Evolutionary conservation across 1,140 invertebrate genomes (phyloP).

Genomic region (Drosophila parabipectinata): DNA sequence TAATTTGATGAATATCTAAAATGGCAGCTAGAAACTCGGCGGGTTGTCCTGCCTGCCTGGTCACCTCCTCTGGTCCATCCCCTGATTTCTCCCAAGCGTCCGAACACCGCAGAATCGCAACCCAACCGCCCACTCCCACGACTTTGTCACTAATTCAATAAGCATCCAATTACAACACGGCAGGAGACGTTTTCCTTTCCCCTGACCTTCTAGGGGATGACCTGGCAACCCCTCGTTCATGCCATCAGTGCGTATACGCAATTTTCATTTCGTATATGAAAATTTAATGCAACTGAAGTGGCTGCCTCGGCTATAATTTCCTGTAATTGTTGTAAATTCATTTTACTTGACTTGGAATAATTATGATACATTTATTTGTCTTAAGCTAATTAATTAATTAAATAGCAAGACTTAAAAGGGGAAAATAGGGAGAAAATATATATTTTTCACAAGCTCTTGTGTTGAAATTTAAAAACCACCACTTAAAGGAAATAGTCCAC

Average conservation of each 20-base stretch:
- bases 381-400: slow-evolving; percentile 31
- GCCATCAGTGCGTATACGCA: slow-evolving; percentile 35
- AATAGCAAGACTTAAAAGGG: neutral
- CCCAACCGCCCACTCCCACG: slow-evolving; percentile 20
- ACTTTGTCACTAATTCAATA: slow-evolving; percentile 79
- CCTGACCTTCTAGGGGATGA: neutral
- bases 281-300: slow-evolving; percentile 67
- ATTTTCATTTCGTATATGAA: slow-evolving; percentile 69
- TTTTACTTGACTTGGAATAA: slow-evolving; percentile 18
- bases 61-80: neutral
- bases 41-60: slow-evolving; percentile 17
- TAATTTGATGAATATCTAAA: slow-evolving; percentile 81
- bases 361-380: slow-evolving; percentile 33
- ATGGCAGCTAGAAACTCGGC: slow-evolving; percentile 62
- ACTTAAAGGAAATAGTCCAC: neutral
- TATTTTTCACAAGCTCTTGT: neutral
- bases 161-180: slow-evolving; percentile 78
- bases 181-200: slow-evolving; percentile 29
- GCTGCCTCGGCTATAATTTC: slow-evolving; percentile 54
- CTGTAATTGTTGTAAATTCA: slow-evolving; percentile 51
- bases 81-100: slow-evolving; percentile 7
- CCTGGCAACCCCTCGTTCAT: neutral
- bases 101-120: slow-evolving; percentile 12
- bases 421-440: neutral
- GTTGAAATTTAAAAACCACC: neutral